Base-by-base conservation (phyloP, 2,797 vertebrate genomes). In the Pogonophryne albipinna region DNA sequence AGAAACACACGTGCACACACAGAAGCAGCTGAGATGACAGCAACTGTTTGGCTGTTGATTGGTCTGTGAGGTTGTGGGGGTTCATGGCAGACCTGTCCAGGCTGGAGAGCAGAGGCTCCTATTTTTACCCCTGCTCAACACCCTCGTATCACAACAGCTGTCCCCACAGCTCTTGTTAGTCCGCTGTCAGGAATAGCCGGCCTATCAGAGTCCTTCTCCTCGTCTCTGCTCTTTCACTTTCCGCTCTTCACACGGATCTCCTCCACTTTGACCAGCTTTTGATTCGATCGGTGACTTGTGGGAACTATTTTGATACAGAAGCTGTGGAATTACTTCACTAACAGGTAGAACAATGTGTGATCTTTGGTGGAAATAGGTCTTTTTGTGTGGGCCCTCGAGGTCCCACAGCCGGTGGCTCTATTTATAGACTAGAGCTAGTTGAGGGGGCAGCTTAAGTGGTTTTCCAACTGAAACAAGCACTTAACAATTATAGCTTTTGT, bases 101-200 rank as follows among this genome's bases (percentile, higher is more conserved):
- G 17, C 49, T 68, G 82, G 80, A 87, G 86, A 78, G 93, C 85
- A 78, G 50, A 71, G 90, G 73, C 1, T 53, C 90, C 95, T 98
- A 97, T 97, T 97, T 98, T 97, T 98, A 97, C 93, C 92, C 85
- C 70, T 79, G 3, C 61, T 55, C 89, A 82, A 20, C 89, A 73
- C 82, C 76, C 78, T 84, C 66, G 19, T 96, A 95, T 96, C 95
- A 87, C 91, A 92, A 94, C 97, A 99, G 97, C 97, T 99, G 98
- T 97, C 95, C 83, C 90, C 70, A 77, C 89, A 84, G 87, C 58
- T 90, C 71, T 56, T 87, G 81, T 77, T 89, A 87, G 89, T 85
- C 75, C 42, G 20, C 44, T 57, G 90, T 92, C 93, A 92, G 91
- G 92, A 94, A 95, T 93, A 94, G 82, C 86, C 57, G 42, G 71